phyloP scores from a whole-genome alignment of 2,888 invertebrate species.

The Busseola fusca region DNA sequence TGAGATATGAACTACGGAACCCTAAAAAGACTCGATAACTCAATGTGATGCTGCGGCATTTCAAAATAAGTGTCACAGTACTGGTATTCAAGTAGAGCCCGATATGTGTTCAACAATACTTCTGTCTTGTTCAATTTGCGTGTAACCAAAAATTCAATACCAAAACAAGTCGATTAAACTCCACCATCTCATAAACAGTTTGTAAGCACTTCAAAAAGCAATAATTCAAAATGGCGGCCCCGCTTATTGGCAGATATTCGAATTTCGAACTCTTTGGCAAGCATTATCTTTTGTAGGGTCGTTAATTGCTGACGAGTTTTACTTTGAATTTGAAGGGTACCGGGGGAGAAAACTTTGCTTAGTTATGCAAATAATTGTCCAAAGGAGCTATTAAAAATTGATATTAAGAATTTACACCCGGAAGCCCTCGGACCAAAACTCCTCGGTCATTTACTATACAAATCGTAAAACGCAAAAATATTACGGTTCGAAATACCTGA shows the following conservation, averaged over 20 bases:
- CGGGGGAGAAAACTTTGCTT: conserved; percentile 12
- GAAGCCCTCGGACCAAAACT: neutral
- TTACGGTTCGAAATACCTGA: conserved; percentile 29
- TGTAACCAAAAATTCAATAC: conserved; percentile 11
- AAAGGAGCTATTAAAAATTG: conserved; percentile 10
- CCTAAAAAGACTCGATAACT: no score
- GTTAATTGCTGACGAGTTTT: conserved; percentile 53
- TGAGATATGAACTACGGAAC: no score
- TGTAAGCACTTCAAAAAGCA: conserved; percentile 48
- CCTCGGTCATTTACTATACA: conserved; percentile 2
- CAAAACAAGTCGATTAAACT: conserved; percentile 43
- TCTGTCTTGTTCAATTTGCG: neutral
- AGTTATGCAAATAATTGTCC: conserved; percentile 23
- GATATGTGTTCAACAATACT: neutral
- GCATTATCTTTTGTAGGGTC: conserved; percentile 51
- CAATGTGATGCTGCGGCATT: no score
- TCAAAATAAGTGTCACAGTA: no score
- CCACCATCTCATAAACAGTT: conserved; percentile 44
- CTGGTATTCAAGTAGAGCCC: no score
- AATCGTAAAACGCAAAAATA: conserved; percentile 31
- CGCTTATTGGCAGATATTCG: conserved; percentile 59
- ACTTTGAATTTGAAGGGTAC: conserved; percentile 44
- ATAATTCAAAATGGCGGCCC: conserved; percentile 64
- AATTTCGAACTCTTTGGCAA: conserved; percentile 63
- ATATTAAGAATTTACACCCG: conserved; percentile 4